phyloP scores from a whole-genome alignment of 2,113 vertebrate species.

The Chlorocebus sabaeus region DNA sequence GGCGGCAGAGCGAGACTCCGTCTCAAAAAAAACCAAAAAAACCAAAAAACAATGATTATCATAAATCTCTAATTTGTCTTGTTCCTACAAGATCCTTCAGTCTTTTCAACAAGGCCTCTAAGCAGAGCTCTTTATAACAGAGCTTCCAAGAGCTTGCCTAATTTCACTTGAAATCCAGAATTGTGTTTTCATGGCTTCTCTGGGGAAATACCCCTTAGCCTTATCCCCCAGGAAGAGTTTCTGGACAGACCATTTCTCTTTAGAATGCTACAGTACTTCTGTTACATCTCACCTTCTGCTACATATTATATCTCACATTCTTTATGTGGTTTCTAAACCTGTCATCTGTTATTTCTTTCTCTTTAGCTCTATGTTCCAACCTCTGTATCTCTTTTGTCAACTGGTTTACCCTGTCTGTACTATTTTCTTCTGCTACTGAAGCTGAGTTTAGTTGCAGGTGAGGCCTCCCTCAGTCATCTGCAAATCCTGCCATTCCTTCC shows the following conservation, averaged over 20 bases:
- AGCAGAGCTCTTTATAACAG: background rate
- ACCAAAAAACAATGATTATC: background rate
- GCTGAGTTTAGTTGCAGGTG: background rate
- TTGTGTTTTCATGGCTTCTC: background rate
- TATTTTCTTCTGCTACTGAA: background rate
- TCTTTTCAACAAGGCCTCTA: background rate
- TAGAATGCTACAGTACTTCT: background rate
- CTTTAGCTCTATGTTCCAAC: background rate
- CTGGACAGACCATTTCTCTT: background rate
- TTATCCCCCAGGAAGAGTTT: background rate
- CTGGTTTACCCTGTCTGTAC: background rate
- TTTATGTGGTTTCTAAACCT: background rate
- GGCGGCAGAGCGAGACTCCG: no score
- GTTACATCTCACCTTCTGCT: background rate
- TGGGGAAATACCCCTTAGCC: background rate
- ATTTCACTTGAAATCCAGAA: conserved; percentile 35
- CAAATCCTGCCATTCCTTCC: background rate
- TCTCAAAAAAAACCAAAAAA: no score
- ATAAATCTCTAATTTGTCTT: background rate
- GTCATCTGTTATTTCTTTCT: background rate
- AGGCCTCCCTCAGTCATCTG: background rate
- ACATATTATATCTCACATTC: background rate
- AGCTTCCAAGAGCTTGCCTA: conserved; percentile 5
- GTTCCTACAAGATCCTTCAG: background rate
- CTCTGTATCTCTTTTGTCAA: background rate